phyloP scores from a whole-genome alignment of 2,888 invertebrate genomes.

The Spodoptera littoralis region DNA sequence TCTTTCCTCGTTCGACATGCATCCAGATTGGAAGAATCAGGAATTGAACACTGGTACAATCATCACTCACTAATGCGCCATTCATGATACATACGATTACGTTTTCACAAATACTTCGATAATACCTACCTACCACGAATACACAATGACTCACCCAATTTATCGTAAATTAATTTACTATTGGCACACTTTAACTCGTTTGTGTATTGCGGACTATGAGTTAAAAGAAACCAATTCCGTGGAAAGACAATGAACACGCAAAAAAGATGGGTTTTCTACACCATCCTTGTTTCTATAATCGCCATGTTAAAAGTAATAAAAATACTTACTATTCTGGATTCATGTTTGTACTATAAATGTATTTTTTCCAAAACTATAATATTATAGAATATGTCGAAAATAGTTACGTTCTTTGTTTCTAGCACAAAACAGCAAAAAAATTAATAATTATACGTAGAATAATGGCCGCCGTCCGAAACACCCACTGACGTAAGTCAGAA shows the following conservation, averaged over 20 bases:
- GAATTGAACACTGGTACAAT: conserved; percentile 66
- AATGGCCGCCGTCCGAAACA: conserved; percentile 88
- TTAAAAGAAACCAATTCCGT: conserved; percentile 49
- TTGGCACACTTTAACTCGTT: conserved; percentile 24
- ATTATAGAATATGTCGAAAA: conserved; percentile 72
- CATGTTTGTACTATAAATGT: conserved; percentile 89
- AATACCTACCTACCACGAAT: conserved; percentile 75
- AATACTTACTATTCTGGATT: conserved; percentile 95
- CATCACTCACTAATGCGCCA: conserved; percentile 74
- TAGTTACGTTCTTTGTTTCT: conserved; percentile 81
- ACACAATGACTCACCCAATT: conserved; percentile 82
- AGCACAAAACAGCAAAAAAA: conserved; percentile 83
- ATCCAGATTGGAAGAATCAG: conserved; percentile 53
- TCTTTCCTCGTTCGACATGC: conserved; percentile 17
- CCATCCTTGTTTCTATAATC: conserved; percentile 77
- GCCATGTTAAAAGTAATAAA: conserved; percentile 66
- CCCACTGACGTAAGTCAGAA: conserved; percentile 88
- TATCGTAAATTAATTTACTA: conserved; percentile 50
- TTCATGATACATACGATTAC: conserved; percentile 76
- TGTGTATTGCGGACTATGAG: conserved; percentile 12
- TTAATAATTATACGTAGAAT: conserved; percentile 85
- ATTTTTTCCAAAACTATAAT: conserved; percentile 75
- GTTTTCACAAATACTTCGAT: conserved; percentile 77
- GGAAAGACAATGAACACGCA: conserved; percentile 78
- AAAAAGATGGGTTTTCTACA: conserved; percentile 75